These are phyloP conservation scores for Belgica antarctica DNA, from an alignment of 2,888 invertebrate species.

Conservation along the genomic window DNA sequence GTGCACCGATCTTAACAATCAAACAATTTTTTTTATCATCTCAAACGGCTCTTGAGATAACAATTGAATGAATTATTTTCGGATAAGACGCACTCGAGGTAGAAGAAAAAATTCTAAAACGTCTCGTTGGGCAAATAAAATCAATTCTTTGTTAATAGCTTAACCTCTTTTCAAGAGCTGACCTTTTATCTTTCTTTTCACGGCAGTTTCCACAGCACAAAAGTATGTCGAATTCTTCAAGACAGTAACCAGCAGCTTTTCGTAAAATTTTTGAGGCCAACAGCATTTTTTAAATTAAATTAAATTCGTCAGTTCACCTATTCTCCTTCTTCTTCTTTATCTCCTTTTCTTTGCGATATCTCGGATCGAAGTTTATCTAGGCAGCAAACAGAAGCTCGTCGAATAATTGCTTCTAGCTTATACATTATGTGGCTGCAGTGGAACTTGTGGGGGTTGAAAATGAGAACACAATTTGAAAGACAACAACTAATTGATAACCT, in stretches of 20 bases:
- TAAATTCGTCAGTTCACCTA: constrained; percentile 14
- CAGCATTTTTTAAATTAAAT: constrained; percentile 40
- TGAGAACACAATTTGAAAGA: too few species aligned
- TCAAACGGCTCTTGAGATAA: background rate
- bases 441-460: too few species aligned
- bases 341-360: too few species aligned
- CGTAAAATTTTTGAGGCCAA: constrained; percentile 40
- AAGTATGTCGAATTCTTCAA: constrained; percentile 32
- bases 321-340: background rate
- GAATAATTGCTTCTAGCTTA: constrained; percentile 41
- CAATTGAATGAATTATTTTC: background rate
- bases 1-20: background rate
- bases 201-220: constrained; percentile 6
- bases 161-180: constrained; percentile 42
- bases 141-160: constrained; percentile 38
- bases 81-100: background rate
- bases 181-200: constrained; percentile 29
- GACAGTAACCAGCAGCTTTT: constrained; percentile 4
- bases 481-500: too few species aligned
- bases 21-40: constrained; percentile 4
- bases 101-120: background rate
- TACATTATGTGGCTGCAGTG: too few species aligned
- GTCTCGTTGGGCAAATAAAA: constrained; percentile 5
- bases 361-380: constrained; percentile 25
- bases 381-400: constrained; percentile 38